These are phyloP conservation scores for Eudemis profundana DNA, from an alignment of 2,888 invertebrate genomes.

Conservation along the genomic window DNA sequence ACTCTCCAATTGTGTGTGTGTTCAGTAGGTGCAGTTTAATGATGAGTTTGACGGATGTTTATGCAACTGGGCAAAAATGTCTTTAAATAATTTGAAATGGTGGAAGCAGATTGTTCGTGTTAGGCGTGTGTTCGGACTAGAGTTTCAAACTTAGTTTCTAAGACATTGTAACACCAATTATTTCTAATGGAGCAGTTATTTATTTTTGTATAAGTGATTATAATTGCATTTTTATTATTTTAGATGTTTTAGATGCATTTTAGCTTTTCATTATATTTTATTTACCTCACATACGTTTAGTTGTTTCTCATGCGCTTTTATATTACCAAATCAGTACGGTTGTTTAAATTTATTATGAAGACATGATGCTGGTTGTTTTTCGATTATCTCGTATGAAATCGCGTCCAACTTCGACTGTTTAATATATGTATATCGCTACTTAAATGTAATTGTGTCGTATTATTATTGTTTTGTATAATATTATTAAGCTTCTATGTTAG, in stretches of 20 bases:
- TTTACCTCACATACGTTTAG: slow-evolving; percentile 10
- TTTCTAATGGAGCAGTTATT: slow-evolving; percentile 36
- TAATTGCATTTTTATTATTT: slow-evolving; percentile 41
- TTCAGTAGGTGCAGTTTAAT: too few species aligned
- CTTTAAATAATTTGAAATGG: not conserved
- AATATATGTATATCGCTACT: slow-evolving; percentile 36
- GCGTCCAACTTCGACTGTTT: slow-evolving; percentile 42
- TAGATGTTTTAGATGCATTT: slow-evolving; percentile 23
- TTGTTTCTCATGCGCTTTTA: slow-evolving; percentile 20
- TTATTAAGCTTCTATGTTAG: slow-evolving; percentile 43
- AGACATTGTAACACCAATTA: slow-evolving; percentile 42
- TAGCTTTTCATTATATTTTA: slow-evolving; percentile 25
- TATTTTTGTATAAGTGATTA: slow-evolving; percentile 41
- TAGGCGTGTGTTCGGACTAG: slow-evolving; percentile 18
- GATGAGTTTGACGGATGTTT: too few species aligned
- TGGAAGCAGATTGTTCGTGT: not conserved
- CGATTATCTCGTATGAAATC: slow-evolving; percentile 25
- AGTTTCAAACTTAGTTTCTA: slow-evolving; percentile 36
- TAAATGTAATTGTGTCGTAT: slow-evolving; percentile 39
- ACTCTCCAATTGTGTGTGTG: too few species aligned
- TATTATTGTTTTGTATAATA: slow-evolving; percentile 42
- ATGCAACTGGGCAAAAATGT: not conserved
- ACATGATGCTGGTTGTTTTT: slow-evolving; percentile 11
- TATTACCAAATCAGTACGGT: not conserved
- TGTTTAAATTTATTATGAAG: slow-evolving; percentile 3